Percentiles rank a stretch among this genome's conserved stretches.
These are phyloP conservation scores for Brevipalpus yothersi DNA, from an alignment of 1,140 invertebrate species.

Conservation along the genomic window DNA sequence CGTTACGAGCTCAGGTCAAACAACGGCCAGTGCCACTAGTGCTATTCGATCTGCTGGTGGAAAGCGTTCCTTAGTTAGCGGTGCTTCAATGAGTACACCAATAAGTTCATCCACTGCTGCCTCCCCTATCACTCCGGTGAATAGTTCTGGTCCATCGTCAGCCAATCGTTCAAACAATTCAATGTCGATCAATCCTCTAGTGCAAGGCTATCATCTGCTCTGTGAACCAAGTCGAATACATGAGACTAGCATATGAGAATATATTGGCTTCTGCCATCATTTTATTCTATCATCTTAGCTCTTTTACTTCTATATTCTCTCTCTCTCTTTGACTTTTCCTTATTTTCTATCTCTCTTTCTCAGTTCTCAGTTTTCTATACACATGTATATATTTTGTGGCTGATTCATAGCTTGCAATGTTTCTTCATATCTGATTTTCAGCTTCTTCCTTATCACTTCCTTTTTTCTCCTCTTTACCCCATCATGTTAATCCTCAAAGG, in stretches of 20 bases:
- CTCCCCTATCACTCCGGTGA: background rate
- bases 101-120: background rate
- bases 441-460: too few relatives aligned
- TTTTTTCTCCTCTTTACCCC: too few relatives aligned
- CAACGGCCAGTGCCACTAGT: background rate
- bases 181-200: conserved; percentile 9
- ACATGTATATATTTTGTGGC: background rate
- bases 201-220: conserved; percentile 14
- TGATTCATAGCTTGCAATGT: background rate
- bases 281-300: too few relatives aligned
- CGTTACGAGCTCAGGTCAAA: background rate
- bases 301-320: background rate
- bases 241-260: conserved; percentile 15
- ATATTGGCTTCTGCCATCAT: background rate
- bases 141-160: background rate
- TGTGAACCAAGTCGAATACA: conserved; percentile 13
- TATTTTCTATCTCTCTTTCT: background rate
- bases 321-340: background rate
- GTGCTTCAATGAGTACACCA: background rate
- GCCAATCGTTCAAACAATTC: background rate
- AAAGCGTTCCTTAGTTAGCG: background rate
- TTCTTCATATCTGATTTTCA: too few relatives aligned
- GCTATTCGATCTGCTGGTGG: background rate
- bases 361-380: background rate
- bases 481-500: too few relatives aligned